Percentiles rank a stretch among this genome's conserved stretches.
These are phyloP conservation scores for Dendrocopos noguchii DNA, from an alignment of 2,113 vertebrate species.

Conservation along the genomic window DNA sequence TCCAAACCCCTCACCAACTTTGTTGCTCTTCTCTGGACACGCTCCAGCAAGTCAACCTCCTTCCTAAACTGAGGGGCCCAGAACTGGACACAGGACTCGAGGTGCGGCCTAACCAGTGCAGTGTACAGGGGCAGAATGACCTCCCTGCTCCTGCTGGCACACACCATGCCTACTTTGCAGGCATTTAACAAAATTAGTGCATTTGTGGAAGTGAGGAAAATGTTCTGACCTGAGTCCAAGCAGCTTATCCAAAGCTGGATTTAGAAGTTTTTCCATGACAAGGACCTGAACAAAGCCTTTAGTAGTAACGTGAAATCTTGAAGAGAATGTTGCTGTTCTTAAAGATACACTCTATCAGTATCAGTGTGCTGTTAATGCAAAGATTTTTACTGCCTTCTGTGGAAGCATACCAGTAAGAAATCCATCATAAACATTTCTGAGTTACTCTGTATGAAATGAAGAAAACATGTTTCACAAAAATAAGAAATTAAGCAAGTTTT, in stretches of 20 bases:
- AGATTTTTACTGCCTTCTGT: background rate
- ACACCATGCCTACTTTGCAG: background rate
- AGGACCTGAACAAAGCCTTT: background rate
- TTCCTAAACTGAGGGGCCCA: too few species aligned
- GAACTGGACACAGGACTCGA: too few species aligned
- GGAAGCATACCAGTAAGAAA: background rate
- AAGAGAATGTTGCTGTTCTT: background rate
- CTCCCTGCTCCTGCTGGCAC: too few species aligned
- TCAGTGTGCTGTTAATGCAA: background rate
- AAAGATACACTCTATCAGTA: background rate
- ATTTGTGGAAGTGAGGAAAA: background rate
- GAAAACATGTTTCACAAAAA: background rate
- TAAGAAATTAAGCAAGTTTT: background rate
- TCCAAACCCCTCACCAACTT: too few species aligned
- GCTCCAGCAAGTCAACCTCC: too few species aligned
- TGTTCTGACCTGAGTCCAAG: background rate
- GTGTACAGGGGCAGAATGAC: too few species aligned
- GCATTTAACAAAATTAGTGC: background rate
- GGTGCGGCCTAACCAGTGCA: too few species aligned
- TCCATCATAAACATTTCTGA: background rate
- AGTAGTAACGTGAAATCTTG: background rate
- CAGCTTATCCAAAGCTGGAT: background rate
- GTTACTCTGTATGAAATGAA: background rate
- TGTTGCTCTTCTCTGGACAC: too few species aligned
- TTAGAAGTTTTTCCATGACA: background rate